These are phyloP conservation scores for Leiothrix lutea DNA, from an alignment of 2,113 vertebrate genomes.

Conservation along the genomic window DNA sequence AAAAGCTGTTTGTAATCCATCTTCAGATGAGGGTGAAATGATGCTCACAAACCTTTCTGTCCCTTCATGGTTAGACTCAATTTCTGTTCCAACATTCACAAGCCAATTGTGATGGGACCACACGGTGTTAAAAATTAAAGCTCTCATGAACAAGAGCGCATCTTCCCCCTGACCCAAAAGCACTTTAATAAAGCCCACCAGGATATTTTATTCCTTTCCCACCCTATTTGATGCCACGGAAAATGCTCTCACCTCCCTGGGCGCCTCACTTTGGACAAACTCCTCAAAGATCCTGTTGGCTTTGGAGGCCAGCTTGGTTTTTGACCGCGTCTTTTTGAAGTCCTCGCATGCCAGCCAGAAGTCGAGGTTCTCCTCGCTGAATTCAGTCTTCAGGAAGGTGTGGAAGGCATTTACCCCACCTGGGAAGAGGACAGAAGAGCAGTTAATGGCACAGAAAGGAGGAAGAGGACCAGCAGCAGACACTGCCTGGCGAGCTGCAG, in stretches of 20 bases:
- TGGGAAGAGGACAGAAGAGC: slow-evolving; percentile 51
- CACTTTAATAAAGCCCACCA: not conserved
- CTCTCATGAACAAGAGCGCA: not conserved
- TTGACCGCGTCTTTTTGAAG: slow-evolving; percentile 82
- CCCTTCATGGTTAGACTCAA: not conserved
- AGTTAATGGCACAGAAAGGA: not conserved
- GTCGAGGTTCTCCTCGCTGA: slow-evolving; percentile 95
- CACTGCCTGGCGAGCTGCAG: not conserved
- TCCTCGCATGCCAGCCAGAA: slow-evolving; percentile 97
- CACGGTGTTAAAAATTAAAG: not conserved
- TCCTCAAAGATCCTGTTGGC: slow-evolving; percentile 91
- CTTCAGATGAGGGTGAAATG: not conserved
- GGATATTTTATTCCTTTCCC: not conserved
- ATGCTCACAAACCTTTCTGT: not conserved
- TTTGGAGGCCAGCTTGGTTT: slow-evolving; percentile 80
- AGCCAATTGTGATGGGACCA: not conserved
- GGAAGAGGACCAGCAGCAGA: not conserved
- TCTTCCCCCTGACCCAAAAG: not conserved
- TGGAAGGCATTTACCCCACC: slow-evolving; percentile 89
- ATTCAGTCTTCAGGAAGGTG: slow-evolving; percentile 90
- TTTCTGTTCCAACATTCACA: not conserved
- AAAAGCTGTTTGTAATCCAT: not conserved
- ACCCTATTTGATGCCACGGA: not conserved
- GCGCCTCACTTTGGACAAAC: slow-evolving; percentile 87
- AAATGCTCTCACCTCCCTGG: slow-evolving; percentile 84